Evolutionary conservation across 2,113 vertebrate species (phyloP).

Genomic region (Oreochromis tanganicae): DNA sequence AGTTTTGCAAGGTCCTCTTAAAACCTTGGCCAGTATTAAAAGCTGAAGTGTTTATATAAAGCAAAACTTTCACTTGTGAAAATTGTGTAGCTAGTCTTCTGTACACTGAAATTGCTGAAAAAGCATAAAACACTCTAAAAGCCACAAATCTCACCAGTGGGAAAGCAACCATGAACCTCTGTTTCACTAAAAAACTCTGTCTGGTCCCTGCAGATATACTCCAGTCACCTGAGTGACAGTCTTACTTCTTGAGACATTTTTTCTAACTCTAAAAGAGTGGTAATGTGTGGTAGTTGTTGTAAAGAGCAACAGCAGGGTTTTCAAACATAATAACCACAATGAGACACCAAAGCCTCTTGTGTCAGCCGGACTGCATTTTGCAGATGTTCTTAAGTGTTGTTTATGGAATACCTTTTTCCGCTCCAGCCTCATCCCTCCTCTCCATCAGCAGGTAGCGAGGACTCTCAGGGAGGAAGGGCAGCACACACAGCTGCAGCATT

Average conservation of each 20-base stretch:
- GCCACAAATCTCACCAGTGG: neutral
- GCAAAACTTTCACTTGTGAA: neutral
- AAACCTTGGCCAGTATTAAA: neutral
- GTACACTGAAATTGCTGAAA: neutral
- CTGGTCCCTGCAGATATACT: neutral
- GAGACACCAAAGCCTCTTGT: neutral
- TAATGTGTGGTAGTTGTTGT: neutral
- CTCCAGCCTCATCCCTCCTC: slow-evolving; percentile 75
- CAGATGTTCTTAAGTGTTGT: neutral
- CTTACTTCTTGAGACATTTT: neutral
- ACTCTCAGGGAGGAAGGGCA: slow-evolving; percentile 92
- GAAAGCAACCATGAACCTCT: neutral
- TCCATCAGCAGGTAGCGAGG: slow-evolving; percentile 89
- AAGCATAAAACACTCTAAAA: neutral
- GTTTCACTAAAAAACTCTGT: neutral
- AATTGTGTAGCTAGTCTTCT: neutral
- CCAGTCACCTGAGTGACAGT: neutral
- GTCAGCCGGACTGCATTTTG: neutral
- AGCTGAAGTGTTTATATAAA: neutral
- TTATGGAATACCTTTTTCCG: slow-evolving; percentile 80
- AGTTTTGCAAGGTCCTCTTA: neutral
- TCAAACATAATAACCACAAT: neutral
- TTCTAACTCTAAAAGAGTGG: neutral
- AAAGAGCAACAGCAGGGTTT: neutral
- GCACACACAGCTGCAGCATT: slow-evolving; percentile 75